phyloP scores from a whole-genome alignment of 2,888 invertebrate genomes.

The Drosophila differens region DNA sequence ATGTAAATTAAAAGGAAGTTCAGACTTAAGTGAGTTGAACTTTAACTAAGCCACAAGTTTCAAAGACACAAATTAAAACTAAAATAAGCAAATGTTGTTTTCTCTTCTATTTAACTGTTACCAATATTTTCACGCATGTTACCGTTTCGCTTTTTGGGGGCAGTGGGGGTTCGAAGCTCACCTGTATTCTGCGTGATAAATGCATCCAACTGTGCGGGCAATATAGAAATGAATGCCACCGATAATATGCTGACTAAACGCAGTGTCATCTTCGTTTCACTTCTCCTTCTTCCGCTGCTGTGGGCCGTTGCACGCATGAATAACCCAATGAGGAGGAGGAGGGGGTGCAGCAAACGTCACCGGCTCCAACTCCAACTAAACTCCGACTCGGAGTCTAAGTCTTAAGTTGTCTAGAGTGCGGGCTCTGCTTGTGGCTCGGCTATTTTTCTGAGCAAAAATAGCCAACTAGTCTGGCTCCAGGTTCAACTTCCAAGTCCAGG shows the following conservation, averaged over 20 bases:
- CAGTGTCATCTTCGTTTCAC: slow-evolving; percentile 71
- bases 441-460: slow-evolving; percentile 9
- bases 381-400: slow-evolving; percentile 1
- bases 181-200: slow-evolving; percentile 81
- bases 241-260: slow-evolving; percentile 72
- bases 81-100: background rate
- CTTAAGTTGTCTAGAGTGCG: slow-evolving; percentile 11
- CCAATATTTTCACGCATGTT: slow-evolving; percentile 35
- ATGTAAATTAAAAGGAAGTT: background rate
- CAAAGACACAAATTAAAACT: background rate
- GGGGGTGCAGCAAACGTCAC: background rate
- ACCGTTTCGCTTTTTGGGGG: slow-evolving; percentile 5
- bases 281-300: slow-evolving; percentile 4
- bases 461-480: slow-evolving; percentile 33
- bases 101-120: slow-evolving; percentile 9
- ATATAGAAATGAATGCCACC: slow-evolving; percentile 63
- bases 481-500: slow-evolving; percentile 35
- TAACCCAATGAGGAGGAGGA: slow-evolving; percentile 59
- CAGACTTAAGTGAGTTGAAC: background rate
- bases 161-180: slow-evolving; percentile 49
- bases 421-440: slow-evolving; percentile 9
- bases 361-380: background rate
- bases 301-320: slow-evolving; percentile 67
- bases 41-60: background rate
- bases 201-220: slow-evolving; percentile 82